phyloP scores from a whole-genome alignment of 2,113 vertebrate genomes.

The Ascaphus truei region DNA sequence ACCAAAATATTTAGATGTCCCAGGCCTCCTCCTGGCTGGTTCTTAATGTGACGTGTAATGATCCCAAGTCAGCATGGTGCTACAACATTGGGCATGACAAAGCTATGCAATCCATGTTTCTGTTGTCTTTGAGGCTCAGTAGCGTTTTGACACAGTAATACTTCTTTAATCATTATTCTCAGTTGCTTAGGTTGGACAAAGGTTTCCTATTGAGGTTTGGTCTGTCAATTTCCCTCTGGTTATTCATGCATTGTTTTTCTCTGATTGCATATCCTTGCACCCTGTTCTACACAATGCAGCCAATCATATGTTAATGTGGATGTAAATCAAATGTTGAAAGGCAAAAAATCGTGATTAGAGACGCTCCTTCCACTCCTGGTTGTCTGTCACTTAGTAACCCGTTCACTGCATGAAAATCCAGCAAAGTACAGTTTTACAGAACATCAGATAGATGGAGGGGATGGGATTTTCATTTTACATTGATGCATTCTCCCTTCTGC shows the following conservation, averaged over 20 bases:
- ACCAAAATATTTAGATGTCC: too few species aligned
- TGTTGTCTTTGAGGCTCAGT: too few species aligned
- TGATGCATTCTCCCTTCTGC: too few species aligned
- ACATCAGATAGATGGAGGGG: too few species aligned
- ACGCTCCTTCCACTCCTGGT: background rate
- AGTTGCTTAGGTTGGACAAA: background rate
- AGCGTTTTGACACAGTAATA: background rate
- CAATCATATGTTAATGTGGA: slow-evolving; percentile 3
- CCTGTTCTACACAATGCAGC: background rate
- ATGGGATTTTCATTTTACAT: too few species aligned
- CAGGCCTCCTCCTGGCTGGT: too few species aligned
- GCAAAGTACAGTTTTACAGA: too few species aligned
- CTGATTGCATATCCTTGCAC: slow-evolving; percentile 6
- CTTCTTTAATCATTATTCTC: background rate
- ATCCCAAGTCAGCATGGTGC: background rate
- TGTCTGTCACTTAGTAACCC: too few species aligned
- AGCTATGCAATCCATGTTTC: background rate
- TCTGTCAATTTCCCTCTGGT: slow-evolving; percentile 1
- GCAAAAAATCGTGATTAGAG: background rate
- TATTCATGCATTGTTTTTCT: slow-evolving; percentile 9
- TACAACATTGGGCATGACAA: background rate
- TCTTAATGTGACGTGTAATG: too few species aligned
- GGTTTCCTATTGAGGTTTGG: background rate
- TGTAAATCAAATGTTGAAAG: background rate
- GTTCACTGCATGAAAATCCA: too few species aligned